Percentiles rank a stretch among this genome's conserved stretches.
These are phyloP conservation scores for Hedya salicella DNA, from an alignment of 2,888 invertebrate species.

Conservation along the genomic window DNA sequence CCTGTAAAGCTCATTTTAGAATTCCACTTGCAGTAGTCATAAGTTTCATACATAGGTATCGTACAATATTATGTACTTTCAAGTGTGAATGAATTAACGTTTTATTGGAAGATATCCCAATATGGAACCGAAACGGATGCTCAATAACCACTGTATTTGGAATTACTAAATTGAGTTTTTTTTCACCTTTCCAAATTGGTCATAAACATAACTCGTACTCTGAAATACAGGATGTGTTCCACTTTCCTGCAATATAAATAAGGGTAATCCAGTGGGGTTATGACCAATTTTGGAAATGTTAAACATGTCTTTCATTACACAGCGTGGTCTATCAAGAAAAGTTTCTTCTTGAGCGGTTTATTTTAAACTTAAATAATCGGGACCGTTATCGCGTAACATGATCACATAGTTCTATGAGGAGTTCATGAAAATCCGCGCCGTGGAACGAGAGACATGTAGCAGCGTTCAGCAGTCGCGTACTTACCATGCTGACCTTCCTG, in stretches of 20 bases:
- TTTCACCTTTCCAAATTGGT: slow-evolving; percentile 23
- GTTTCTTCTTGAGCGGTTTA: not conserved
- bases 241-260: not conserved
- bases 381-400: not conserved
- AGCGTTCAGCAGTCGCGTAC: slow-evolving; percentile 74
- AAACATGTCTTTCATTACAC: slow-evolving; percentile 29
- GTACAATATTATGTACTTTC: slow-evolving; percentile 7
- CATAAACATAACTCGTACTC: not conserved
- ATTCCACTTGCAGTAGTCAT: slow-evolving; percentile 11
- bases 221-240: not conserved
- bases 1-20: slow-evolving; percentile 34
- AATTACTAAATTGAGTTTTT: slow-evolving; percentile 18
- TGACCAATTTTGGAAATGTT: slow-evolving; percentile 25
- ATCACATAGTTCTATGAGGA: not conserved
- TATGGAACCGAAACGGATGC: slow-evolving; percentile 16
- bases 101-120: not conserved
- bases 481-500: slow-evolving; percentile 97
- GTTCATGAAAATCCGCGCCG: slow-evolving; percentile 2
- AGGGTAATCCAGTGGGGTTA: not conserved
- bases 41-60: not conserved
- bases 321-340: slow-evolving; percentile 12
- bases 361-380: not conserved
- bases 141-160: slow-evolving; percentile 9
- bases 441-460: slow-evolving; percentile 48
- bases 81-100: no score